A percentile compares a stretch with the other conserved stretches of the same genome.
Evolutionary conservation across 2,888 invertebrate species (phyloP).

Genomic region (Phortica okadai): DNA sequence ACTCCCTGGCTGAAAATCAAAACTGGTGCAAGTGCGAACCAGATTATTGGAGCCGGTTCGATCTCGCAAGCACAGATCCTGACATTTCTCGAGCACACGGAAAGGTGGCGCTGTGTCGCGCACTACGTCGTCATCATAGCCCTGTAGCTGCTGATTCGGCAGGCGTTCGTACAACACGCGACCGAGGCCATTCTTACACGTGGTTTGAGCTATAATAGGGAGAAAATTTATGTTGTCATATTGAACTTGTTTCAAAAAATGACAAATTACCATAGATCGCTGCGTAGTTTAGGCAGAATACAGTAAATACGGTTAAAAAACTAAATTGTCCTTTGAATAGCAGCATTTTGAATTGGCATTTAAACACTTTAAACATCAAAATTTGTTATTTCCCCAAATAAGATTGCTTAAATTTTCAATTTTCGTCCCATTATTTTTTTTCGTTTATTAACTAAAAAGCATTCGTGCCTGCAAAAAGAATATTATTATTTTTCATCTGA

Average conservation of each 20-base stretch:
- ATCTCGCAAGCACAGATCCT: conserved; percentile 89
- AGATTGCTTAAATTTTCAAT: not conserved
- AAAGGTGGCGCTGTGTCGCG: conserved; percentile 91
- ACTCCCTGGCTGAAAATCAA: conserved; percentile 93
- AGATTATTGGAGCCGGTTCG: conserved; percentile 86
- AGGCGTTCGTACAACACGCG: conserved; percentile 91
- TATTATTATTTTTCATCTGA: not conserved
- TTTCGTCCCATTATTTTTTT: conserved; percentile 17
- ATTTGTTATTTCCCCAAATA: not conserved
- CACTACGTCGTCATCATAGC: conserved; percentile 92
- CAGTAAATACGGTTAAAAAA: conserved; percentile 24
- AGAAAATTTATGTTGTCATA: not conserved
- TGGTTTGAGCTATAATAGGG: conserved; percentile 82
- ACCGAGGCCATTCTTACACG: conserved; percentile 93
- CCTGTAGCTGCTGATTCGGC: conserved; percentile 92
- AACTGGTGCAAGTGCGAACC: conserved; percentile 90
- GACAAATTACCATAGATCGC: conserved; percentile 35
- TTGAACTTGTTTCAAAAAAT: not conserved
- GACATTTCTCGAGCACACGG: conserved; percentile 91
- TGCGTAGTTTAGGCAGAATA: conserved; percentile 33
- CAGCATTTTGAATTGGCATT: conserved; percentile 21
- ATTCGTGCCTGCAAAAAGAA: conserved; percentile 12
- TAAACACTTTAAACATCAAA: not conserved
- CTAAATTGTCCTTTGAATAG: conserved; percentile 28
- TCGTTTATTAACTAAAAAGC: conserved; percentile 4